A percentile compares a stretch with the other conserved stretches of the same genome.
phyloP scores from a whole-genome alignment of 2,113 vertebrate species.

The Oncorhynchus tshawytscha region DNA sequence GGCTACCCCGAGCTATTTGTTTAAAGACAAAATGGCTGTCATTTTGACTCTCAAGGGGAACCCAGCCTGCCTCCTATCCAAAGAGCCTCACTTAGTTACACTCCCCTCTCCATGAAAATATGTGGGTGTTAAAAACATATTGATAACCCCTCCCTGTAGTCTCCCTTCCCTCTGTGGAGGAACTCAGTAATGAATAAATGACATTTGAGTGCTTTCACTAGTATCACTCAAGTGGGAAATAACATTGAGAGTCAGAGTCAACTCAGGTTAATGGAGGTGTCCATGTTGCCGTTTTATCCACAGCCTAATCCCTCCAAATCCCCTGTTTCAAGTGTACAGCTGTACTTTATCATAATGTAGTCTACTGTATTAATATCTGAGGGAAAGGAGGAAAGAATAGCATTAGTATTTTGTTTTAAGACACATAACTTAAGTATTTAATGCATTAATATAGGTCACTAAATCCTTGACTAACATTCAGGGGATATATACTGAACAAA shows the following conservation, averaged over 20 bases:
- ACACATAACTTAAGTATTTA: not conserved
- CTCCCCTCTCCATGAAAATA: slow-evolving; percentile 7
- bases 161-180: slow-evolving; percentile 9
- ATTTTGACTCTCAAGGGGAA: slow-evolving; percentile 11
- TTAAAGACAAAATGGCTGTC: slow-evolving; percentile 36
- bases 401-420: not conserved
- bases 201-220: slow-evolving; percentile 6
- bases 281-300: slow-evolving; percentile 14
- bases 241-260: slow-evolving; percentile 6
- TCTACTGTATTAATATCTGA: not conserved
- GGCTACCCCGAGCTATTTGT: slow-evolving; percentile 22
- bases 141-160: slow-evolving; percentile 2
- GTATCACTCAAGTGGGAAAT: slow-evolving; percentile 32
- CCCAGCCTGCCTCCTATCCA: not conserved
- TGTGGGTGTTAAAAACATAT: slow-evolving; percentile 23
- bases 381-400: not conserved
- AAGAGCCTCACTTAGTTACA: slow-evolving; percentile 10
- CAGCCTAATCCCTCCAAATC: slow-evolving; percentile 16
- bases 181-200: slow-evolving; percentile 20
- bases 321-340: slow-evolving; percentile 17
- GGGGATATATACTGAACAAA: too few relatives aligned
- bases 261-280: slow-evolving; percentile 28
- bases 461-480: not conserved
- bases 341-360: not conserved
- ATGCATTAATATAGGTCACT: not conserved